Conservation (phyloP, 2,797 vertebrate genomes). For the Spondyliosoma cantharus region DNA sequence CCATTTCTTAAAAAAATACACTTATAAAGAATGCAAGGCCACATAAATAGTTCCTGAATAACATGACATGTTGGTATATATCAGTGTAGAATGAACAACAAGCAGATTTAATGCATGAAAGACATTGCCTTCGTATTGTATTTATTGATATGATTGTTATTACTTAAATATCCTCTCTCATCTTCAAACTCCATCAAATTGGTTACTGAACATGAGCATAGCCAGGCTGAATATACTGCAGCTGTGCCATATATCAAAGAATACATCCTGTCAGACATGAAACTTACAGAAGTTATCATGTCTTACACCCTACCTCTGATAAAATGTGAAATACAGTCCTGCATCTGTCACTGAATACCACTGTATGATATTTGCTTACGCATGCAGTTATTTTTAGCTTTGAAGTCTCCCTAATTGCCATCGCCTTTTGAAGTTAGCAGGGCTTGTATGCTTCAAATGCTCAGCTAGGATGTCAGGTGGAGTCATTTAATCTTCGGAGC, state of each 20-base stretch:
- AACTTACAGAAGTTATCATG: neutral
- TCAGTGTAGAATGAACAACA: neutral
- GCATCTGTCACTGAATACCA: slow-evolving; percentile 30
- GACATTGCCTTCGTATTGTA: too few species aligned
- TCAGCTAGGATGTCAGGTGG: slow-evolving; percentile 58
- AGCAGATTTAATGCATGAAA: too few species aligned
- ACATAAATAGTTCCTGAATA: neutral
- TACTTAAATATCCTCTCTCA: neutral
- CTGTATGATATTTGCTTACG: slow-evolving; percentile 51
- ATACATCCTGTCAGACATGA: neutral
- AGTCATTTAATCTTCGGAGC: slow-evolving; percentile 68
- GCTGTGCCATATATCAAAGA: neutral
- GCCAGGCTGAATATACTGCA: neutral
- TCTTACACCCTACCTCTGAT: neutral
- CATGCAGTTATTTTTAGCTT: slow-evolving; percentile 62
- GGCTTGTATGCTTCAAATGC: slow-evolving; percentile 40
- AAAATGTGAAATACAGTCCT: slow-evolving; percentile 31
- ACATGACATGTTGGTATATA: neutral
- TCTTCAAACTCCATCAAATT: neutral
- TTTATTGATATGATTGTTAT: too few species aligned
- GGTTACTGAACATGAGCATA: slow-evolving; percentile 1
- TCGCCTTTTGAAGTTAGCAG: slow-evolving; percentile 71
- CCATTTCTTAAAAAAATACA: too few species aligned
- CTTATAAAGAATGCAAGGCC: neutral
- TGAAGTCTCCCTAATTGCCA: slow-evolving; percentile 68